phyloP scores from a whole-genome alignment of 2,113 vertebrate species.

The Scophthalmus maximus region DNA sequence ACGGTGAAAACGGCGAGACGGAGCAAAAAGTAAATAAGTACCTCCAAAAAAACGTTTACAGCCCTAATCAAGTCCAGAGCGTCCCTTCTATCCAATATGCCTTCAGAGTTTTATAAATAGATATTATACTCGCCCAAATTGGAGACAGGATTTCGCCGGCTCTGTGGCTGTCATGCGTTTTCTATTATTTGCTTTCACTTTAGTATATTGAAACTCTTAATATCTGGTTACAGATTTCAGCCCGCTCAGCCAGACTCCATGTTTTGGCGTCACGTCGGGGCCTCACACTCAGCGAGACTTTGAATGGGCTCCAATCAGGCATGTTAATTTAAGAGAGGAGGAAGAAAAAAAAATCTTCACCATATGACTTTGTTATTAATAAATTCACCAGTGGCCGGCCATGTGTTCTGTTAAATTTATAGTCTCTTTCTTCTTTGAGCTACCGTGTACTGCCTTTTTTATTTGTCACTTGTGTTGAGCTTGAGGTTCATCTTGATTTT shows the following conservation, averaged over 20 bases:
- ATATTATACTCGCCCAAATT: slow-evolving; percentile 79
- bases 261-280: slow-evolving; percentile 67
- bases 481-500: slow-evolving; percentile 17
- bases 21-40: slow-evolving; percentile 79
- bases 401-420: slow-evolving; percentile 59
- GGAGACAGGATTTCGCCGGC: slow-evolving; percentile 79
- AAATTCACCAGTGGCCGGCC: slow-evolving; percentile 47
- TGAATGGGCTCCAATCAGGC: slow-evolving; percentile 68
- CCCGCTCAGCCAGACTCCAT: slow-evolving; percentile 63
- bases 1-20: slow-evolving; percentile 72
- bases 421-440: slow-evolving; percentile 41
- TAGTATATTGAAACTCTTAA: slow-evolving; percentile 79
- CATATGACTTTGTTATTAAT: slow-evolving; percentile 77
- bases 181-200: slow-evolving; percentile 83
- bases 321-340: slow-evolving; percentile 72
- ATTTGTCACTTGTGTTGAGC: slow-evolving; percentile 45
- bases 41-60: slow-evolving; percentile 78
- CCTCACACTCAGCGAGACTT: slow-evolving; percentile 67
- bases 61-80: slow-evolving; percentile 84
- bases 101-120: slow-evolving; percentile 82
- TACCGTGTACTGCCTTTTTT: slow-evolving; percentile 53
- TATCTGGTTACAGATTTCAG: slow-evolving; percentile 83
- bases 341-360: slow-evolving; percentile 52
- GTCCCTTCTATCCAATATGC: slow-evolving; percentile 69
- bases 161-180: slow-evolving; percentile 79